phyloP scores from a whole-genome alignment of 2,113 vertebrate species.

The Hemiprocne comata region DNA sequence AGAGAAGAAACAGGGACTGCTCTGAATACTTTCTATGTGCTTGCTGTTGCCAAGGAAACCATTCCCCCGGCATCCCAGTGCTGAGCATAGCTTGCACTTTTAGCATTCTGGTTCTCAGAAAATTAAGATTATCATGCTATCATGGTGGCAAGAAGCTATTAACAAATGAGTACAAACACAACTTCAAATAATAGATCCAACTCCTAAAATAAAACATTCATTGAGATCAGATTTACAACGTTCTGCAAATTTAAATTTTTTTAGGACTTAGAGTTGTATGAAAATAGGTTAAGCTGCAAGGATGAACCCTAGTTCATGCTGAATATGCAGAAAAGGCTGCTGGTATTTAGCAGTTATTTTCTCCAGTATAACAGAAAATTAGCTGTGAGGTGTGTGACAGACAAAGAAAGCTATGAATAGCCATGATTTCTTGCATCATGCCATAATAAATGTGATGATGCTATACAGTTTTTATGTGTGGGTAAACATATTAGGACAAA shows the following conservation, averaged over 20 bases:
- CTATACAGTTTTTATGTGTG: neutral
- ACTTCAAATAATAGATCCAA: neutral
- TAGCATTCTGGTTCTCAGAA: slow-evolving; percentile 45
- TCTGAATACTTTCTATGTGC: slow-evolving; percentile 69
- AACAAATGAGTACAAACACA: slow-evolving; percentile 25
- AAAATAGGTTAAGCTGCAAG: neutral
- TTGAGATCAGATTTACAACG: neutral
- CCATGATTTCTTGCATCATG: neutral
- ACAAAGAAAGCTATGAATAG: neutral
- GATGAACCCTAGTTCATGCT: neutral
- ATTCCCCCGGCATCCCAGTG: slow-evolving; percentile 50
- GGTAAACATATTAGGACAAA: neutral
- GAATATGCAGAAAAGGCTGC: neutral
- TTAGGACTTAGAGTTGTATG: neutral
- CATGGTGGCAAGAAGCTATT: neutral
- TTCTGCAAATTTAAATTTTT: neutral
- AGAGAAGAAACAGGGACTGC: slow-evolving; percentile 50
- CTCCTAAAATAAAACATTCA: neutral
- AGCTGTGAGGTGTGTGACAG: neutral
- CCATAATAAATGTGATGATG: neutral
- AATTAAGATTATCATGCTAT: slow-evolving; percentile 37
- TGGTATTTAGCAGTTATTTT: neutral
- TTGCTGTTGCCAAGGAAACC: slow-evolving; percentile 76
- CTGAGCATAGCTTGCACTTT: slow-evolving; percentile 41
- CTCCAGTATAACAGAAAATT: neutral